Conservation (phyloP, 1,140 invertebrate genomes). For the Lasioglossum albipes region DNA sequence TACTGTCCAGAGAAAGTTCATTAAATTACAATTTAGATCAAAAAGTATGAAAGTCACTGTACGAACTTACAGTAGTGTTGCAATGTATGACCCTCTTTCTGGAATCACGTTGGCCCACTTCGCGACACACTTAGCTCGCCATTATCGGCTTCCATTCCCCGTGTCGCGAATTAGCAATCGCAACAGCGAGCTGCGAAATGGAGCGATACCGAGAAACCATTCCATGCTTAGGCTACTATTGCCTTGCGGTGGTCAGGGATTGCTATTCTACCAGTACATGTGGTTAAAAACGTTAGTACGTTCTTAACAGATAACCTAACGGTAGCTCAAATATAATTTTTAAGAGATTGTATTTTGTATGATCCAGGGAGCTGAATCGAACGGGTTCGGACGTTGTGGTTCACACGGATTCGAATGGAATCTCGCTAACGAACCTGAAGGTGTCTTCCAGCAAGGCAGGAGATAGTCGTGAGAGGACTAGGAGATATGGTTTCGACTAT, state of each 20-base stretch:
- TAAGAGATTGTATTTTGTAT: background rate
- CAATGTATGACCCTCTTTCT: too few relatives aligned
- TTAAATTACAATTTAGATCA: too few relatives aligned
- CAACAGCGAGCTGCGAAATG: background rate
- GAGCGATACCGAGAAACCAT: background rate
- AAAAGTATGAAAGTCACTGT: too few relatives aligned
- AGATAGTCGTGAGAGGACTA: slow-evolving; percentile 84
- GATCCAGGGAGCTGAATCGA: slow-evolving; percentile 63
- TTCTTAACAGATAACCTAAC: background rate
- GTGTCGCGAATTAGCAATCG: background rate
- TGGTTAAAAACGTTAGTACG: too few relatives aligned
- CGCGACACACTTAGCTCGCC: background rate
- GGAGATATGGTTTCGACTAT: slow-evolving; percentile 86
- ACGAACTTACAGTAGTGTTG: too few relatives aligned
- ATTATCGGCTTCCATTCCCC: background rate
- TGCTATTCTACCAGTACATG: background rate
- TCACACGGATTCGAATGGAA: slow-evolving; percentile 57
- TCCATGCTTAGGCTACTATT: background rate
- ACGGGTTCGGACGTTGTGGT: slow-evolving; percentile 68
- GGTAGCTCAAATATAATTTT: too few relatives aligned
- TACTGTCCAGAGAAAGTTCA: too few relatives aligned
- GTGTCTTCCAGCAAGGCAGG: slow-evolving; percentile 83
- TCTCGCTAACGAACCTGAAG: slow-evolving; percentile 78
- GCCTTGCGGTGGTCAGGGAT: background rate
- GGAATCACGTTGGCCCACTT: background rate